A percentile compares a stretch with the other conserved stretches of the same genome.
Evolutionary conservation across 2,888 invertebrate genomes (phyloP).

Genomic region (Epistrophe grossulariae): DNA sequence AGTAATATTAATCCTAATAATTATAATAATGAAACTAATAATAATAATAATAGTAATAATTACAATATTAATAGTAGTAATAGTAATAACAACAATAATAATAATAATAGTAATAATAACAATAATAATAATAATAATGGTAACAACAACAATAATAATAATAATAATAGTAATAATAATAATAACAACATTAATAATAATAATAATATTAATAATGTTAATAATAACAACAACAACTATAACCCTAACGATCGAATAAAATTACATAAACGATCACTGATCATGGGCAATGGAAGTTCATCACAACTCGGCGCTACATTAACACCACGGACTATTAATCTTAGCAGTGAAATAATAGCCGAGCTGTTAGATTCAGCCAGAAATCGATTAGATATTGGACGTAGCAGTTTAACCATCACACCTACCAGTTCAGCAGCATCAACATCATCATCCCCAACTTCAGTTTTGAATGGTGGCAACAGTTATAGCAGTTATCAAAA

Average conservation of each 20-base stretch:
- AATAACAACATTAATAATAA: conserved; percentile 15
- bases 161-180: conserved; percentile 8
- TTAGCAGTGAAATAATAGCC: conserved; percentile 61
- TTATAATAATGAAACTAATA: conserved; percentile 20
- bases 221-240: neutral
- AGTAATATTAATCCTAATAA: neutral
- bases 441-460: conserved; percentile 18
- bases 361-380: conserved; percentile 54
- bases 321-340: conserved; percentile 37
- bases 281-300: conserved; percentile 54
- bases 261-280: conserved; percentile 64
- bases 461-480: conserved; percentile 31
- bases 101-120: conserved; percentile 8
- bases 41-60: neutral
- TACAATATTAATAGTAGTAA: conserved; percentile 16
- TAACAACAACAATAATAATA: conserved; percentile 5
- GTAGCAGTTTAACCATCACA: conserved; percentile 30
- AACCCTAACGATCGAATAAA: conserved; percentile 53
- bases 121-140: conserved; percentile 25
- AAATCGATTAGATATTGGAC: conserved; percentile 40
- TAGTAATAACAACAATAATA: conserved; percentile 15
- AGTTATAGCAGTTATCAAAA: conserved; percentile 32
- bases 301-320: neutral
- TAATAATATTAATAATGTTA: conserved; percentile 12
- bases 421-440: neutral